Conservation (phyloP, 2,888 invertebrate genomes). For the Drosophila infuscata region DNA sequence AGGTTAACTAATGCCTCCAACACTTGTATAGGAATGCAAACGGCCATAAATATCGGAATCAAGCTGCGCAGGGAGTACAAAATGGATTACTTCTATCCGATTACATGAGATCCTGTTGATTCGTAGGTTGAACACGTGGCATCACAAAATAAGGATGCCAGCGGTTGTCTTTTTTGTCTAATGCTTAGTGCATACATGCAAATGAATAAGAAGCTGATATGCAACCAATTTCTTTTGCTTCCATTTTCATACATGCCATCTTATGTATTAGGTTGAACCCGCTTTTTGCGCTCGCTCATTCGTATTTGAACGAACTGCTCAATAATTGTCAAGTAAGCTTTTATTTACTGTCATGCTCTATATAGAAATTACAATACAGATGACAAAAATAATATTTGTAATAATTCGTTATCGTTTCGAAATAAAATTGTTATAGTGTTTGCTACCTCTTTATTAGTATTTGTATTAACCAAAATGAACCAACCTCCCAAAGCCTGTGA, state of each 20-base stretch:
- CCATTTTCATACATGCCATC: conserved; percentile 8
- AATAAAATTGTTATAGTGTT: background rate
- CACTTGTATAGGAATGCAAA: background rate
- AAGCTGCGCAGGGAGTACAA: background rate
- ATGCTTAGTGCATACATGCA: too few relatives aligned
- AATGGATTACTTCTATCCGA: background rate
- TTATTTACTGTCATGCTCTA: background rate
- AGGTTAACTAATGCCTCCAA: too few relatives aligned
- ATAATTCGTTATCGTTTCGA: background rate
- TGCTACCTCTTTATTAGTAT: background rate
- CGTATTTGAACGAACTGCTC: background rate
- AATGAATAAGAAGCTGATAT: too few relatives aligned
- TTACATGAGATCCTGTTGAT: background rate
- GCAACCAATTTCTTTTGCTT: background rate
- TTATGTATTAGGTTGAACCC: background rate
- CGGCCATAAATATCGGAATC: background rate
- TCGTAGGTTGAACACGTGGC: background rate
- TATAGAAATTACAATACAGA: background rate
- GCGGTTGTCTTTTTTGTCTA: too few relatives aligned
- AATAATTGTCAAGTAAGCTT: background rate
- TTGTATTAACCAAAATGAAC: background rate
- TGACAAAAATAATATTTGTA: background rate
- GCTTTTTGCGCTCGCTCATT: background rate
- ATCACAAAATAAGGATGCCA: too few relatives aligned
- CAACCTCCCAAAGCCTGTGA: background rate